Conservation (phyloP, 37 sponge, comb jelly and placozoan species). For the Theonella swinhoei region DNA sequence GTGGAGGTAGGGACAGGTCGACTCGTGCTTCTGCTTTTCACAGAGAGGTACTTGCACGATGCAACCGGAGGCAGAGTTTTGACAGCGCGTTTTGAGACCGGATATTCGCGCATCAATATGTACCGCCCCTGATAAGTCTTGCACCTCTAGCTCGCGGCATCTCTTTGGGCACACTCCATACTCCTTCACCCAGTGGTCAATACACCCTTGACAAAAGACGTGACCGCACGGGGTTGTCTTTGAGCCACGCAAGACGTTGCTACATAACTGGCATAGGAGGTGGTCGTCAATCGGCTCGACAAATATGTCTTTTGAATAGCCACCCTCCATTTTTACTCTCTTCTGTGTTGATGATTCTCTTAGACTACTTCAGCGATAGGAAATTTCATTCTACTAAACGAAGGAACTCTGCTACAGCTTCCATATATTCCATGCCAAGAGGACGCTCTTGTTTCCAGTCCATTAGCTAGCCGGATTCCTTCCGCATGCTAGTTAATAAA, state of each 20-base stretch:
- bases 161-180: conserved; percentile 71
- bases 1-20: conserved; percentile 43
- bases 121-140: neutral
- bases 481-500: neutral
- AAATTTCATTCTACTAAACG: neutral
- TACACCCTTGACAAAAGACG: conserved; percentile 61
- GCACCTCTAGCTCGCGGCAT: conserved; percentile 61
- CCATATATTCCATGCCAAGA: too few species aligned
- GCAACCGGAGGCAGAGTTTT: conserved; percentile 58
- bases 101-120: conserved; percentile 59
- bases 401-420: too few species aligned
- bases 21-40: conserved; percentile 67
- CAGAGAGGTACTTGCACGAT: conserved; percentile 25
- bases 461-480: neutral
- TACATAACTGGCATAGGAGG: conserved; percentile 69
- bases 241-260: conserved; percentile 53
- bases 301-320: conserved; percentile 71
- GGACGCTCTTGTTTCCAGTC: too few species aligned
- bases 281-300: conserved; percentile 49
- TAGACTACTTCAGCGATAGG: neutral
- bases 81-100: conserved; percentile 54
- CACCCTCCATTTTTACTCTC: conserved; percentile 25
- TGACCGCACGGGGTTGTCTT: conserved; percentile 66
- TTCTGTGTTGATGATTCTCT: too few species aligned
- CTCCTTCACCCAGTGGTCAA: conserved; percentile 38